Percentiles rank a stretch among this genome's conserved stretches.
These are phyloP conservation scores for Papilio protenor DNA, from an alignment of 2,888 invertebrate genomes.

Conservation along the genomic window DNA sequence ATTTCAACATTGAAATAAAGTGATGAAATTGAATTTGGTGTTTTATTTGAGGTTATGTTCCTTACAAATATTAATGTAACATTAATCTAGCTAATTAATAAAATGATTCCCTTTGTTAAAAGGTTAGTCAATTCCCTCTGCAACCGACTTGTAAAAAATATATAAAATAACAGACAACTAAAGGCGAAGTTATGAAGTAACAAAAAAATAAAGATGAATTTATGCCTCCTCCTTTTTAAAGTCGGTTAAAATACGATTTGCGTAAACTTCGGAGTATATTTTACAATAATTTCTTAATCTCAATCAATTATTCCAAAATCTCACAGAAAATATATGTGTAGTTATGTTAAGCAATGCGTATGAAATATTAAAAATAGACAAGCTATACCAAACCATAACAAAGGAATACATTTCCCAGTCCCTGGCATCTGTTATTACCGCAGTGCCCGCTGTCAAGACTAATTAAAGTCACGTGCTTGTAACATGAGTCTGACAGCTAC, in stretches of 20 bases:
- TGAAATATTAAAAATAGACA: background rate
- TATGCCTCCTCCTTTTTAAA: too few species aligned
- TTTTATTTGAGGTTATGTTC: slow-evolving; percentile 49
- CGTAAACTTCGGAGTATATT: too few species aligned
- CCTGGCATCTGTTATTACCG: slow-evolving; percentile 1
- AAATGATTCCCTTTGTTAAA: background rate
- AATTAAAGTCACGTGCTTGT: slow-evolving; percentile 38
- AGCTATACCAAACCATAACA: slow-evolving; percentile 11
- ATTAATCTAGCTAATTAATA: background rate
- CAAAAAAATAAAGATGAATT: too few species aligned
- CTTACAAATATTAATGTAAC: background rate
- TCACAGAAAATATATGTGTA: background rate
- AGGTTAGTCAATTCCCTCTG: too few species aligned
- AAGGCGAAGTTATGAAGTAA: too few species aligned
- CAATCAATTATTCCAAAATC: background rate
- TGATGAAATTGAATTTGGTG: slow-evolving; percentile 69
- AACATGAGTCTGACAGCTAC: slow-evolving; percentile 30
- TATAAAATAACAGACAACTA: too few species aligned
- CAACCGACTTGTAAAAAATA: background rate
- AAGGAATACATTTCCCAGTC: background rate
- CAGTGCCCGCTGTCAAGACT: slow-evolving; percentile 18
- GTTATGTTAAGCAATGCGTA: background rate
- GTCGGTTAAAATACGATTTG: too few species aligned
- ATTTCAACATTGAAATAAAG: slow-evolving; percentile 80
- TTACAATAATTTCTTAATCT: background rate